Conservation (phyloP, 2,113 vertebrate species). For the Gopherus evgoodei region DNA sequence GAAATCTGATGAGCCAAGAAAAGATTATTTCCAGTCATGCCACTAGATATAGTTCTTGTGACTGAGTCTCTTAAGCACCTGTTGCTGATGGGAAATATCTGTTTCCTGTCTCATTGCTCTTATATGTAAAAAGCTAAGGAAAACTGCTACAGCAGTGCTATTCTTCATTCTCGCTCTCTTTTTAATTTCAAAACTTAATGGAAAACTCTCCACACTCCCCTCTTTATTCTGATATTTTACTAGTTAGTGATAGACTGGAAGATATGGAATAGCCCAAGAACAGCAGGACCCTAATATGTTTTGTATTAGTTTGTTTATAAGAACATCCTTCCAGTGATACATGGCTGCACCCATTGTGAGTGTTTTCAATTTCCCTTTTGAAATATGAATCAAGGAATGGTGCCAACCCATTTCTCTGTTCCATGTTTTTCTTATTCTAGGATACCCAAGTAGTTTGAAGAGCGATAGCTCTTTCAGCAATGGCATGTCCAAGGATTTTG, state of each 20-base stretch:
- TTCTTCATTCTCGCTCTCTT: neutral
- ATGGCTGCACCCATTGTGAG: slow-evolving; percentile 46
- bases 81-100: neutral
- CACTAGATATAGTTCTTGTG: neutral
- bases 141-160: accelerated
- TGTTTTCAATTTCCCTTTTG: slow-evolving; percentile 68
- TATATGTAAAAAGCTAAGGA: neutral
- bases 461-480: neutral
- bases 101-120: neutral
- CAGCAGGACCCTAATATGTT: slow-evolving; percentile 45
- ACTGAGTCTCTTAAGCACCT: neutral
- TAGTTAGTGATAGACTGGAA: neutral
- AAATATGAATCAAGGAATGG: slow-evolving; percentile 11
- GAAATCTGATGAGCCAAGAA: neutral
- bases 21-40: neutral
- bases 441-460: slow-evolving; percentile 1
- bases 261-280: slow-evolving; percentile 11
- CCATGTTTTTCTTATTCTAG: slow-evolving; percentile 16
- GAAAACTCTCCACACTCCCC: neutral
- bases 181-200: neutral
- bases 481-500: neutral
- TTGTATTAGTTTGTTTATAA: slow-evolving; percentile 73
- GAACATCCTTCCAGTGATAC: slow-evolving; percentile 42
- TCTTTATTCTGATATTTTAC: neutral
- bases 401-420: slow-evolving; percentile 20